These are phyloP conservation scores for Ranitomeya variabilis DNA, from an alignment of 2,113 vertebrate species.

Conservation along the genomic window DNA sequence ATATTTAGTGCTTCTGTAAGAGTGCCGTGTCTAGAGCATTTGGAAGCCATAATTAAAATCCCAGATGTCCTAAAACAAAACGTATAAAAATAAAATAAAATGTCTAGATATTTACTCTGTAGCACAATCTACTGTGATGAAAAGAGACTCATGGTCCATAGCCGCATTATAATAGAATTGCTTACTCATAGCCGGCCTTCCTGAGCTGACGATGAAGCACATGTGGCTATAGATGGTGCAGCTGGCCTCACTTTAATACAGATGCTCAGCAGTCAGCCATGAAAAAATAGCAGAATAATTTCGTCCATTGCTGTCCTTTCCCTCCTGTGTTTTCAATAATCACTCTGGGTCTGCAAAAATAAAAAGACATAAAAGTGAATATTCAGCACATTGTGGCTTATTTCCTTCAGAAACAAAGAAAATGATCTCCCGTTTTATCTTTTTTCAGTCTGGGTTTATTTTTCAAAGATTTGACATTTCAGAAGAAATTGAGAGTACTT, in stretches of 20 bases:
- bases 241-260: conserved; percentile 26
- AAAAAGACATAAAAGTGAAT: conserved; percentile 33
- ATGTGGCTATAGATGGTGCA: conserved; percentile 23
- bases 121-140: background rate
- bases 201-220: background rate
- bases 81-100: background rate
- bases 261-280: conserved; percentile 40
- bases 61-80: background rate
- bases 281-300: conserved; percentile 42
- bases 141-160: conserved; percentile 1
- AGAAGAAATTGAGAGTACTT: too few species aligned
- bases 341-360: conserved; percentile 8
- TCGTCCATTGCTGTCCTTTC: conserved; percentile 13
- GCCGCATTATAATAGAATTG: conserved; percentile 10
- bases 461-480: too few species aligned
- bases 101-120: background rate
- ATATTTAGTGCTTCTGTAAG: background rate
- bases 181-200: conserved; percentile 17
- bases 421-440: conserved; percentile 13
- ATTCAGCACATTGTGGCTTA: conserved; percentile 29
- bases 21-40: background rate
- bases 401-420: conserved; percentile 1
- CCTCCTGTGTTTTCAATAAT: conserved; percentile 31
- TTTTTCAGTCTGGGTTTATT: background rate
- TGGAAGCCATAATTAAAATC: background rate